These are phyloP conservation scores for Zaprionus bogoriensis DNA, from an alignment of 2,888 invertebrate genomes.

Conservation along the genomic window DNA sequence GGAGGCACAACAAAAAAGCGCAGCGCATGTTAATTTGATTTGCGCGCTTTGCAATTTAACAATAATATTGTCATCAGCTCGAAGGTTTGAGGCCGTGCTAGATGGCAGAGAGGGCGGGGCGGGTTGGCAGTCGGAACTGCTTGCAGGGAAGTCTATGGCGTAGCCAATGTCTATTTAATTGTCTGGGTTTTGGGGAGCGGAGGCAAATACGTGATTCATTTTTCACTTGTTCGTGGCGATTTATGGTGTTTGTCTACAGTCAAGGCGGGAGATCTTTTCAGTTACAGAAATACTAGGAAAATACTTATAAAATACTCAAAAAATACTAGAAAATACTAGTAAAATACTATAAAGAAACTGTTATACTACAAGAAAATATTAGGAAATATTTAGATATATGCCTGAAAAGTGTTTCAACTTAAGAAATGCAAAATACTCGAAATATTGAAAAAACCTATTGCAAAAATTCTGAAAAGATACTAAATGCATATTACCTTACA, in stretches of 20 bases:
- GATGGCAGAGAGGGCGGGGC: not conserved
- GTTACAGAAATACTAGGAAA: not conserved
- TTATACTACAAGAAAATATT: not conserved
- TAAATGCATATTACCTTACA: too few relatives aligned
- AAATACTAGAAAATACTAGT: not conserved
- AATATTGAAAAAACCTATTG: too few relatives aligned
- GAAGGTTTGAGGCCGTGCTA: slow-evolving; percentile 8
- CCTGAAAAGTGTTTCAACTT: not conserved
- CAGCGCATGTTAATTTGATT: slow-evolving; percentile 73
- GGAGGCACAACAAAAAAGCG: slow-evolving; percentile 27
- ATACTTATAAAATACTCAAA: not conserved
- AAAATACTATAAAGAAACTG: not conserved
- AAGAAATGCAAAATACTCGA: too few relatives aligned
- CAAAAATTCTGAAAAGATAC: too few relatives aligned
- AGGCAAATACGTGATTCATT: slow-evolving; percentile 12
- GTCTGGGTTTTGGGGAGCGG: slow-evolving; percentile 12
- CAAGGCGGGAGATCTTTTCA: too few relatives aligned
- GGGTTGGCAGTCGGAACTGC: too few relatives aligned
- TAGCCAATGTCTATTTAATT: slow-evolving; percentile 66
- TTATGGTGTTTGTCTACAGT: not conserved
- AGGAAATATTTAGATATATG: not conserved
- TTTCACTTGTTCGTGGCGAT: not conserved
- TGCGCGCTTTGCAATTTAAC: slow-evolving; percentile 77
- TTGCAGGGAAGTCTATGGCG: slow-evolving; percentile 19
- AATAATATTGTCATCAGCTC: slow-evolving; percentile 75